Conservation (phyloP, 1,140 invertebrate genomes). For the Drosophila pruinosa region DNA sequence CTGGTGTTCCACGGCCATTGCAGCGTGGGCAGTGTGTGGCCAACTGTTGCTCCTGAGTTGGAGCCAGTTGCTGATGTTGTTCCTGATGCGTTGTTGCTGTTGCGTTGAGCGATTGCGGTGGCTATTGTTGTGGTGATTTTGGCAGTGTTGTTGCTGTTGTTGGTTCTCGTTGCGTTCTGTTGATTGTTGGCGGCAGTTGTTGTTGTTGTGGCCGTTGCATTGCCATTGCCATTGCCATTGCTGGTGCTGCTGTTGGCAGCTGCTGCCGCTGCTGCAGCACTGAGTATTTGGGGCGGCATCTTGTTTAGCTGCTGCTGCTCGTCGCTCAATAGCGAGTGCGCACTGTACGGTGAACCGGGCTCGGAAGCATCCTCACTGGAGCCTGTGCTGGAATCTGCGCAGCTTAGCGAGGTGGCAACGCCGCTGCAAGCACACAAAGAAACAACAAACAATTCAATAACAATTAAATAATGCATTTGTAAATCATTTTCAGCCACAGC, state of each 20-base stretch:
- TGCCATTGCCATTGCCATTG: conserved; percentile 24
- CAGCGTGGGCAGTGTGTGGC: conserved; percentile 58
- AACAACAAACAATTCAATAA: background rate
- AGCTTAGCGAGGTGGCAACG: conserved; percentile 87
- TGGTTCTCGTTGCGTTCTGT: conserved; percentile 12
- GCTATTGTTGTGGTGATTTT: conserved; percentile 14
- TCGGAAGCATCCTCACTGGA: conserved; percentile 91
- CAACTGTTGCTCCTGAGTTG: conserved; percentile 19
- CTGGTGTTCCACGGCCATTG: conserved; percentile 77
- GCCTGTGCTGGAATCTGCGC: conserved; percentile 87
- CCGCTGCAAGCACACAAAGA: conserved; percentile 84
- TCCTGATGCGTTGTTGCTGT: conserved; percentile 30
- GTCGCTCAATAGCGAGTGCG: conserved; percentile 83
- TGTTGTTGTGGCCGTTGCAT: conserved; percentile 13
- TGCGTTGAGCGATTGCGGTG: conserved; percentile 17
- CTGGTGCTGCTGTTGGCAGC: conserved; percentile 37
- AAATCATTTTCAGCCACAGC: background rate
- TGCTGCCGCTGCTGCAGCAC: conserved; percentile 23
- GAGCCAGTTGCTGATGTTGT: conserved; percentile 26
- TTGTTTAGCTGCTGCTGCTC: conserved; percentile 52
- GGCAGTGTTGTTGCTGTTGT: conserved; percentile 30
- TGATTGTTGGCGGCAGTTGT: conserved; percentile 2
- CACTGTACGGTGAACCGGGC: conserved; percentile 91
- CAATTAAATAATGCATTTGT: conserved; percentile 2
- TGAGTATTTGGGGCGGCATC: conserved; percentile 77